A percentile compares a stretch with the other conserved stretches of the same genome.
These are phyloP conservation scores for Guaruba guarouba DNA, from an alignment of 2,113 vertebrate genomes.

Conservation along the genomic window DNA sequence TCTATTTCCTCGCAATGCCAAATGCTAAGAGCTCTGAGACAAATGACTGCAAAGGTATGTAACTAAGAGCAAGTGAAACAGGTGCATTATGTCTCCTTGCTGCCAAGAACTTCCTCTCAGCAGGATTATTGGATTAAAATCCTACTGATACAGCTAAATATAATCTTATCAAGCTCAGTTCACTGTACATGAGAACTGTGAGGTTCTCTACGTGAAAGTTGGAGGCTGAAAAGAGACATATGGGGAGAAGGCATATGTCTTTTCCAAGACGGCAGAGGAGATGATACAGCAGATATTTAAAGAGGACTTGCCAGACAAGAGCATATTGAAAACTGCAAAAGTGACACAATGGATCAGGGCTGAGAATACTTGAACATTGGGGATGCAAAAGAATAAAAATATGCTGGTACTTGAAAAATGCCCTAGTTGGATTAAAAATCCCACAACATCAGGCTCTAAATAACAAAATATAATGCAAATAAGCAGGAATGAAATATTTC, in stretches of 20 bases:
- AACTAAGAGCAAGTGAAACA: background rate
- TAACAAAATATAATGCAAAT: conserved; percentile 3
- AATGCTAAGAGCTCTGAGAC: background rate
- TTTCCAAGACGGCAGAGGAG: background rate
- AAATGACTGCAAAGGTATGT: background rate
- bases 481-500: background rate
- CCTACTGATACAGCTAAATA: conserved; percentile 47
- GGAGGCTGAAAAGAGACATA: background rate
- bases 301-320: conserved; percentile 26
- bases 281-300: conserved; percentile 35
- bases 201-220: background rate
- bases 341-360: background rate
- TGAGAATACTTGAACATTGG: conserved; percentile 5
- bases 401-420: background rate
- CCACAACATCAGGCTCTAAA: background rate
- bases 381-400: conserved; percentile 4
- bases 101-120: background rate
- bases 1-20: background rate
- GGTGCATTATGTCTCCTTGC: background rate
- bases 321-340: conserved; percentile 1
- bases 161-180: conserved; percentile 33
- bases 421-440: conserved; percentile 9
- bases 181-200: background rate
- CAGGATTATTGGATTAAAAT: conserved; percentile 57
- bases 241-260: background rate